These are phyloP conservation scores for Drosophila melanocephala DNA, from an alignment of 2,888 invertebrate species.

Conservation along the genomic window DNA sequence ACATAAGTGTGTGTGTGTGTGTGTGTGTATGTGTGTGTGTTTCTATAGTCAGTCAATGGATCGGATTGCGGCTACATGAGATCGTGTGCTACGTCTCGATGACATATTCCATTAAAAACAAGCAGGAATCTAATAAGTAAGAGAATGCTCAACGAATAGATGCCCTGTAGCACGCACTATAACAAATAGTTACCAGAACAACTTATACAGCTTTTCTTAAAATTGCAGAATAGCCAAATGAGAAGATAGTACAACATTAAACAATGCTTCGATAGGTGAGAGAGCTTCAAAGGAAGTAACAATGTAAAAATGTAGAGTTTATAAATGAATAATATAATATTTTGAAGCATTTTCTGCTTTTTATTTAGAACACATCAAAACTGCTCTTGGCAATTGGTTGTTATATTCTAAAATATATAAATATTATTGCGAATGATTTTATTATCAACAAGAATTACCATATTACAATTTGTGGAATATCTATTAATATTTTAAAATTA, in stretches of 20 bases:
- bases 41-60: conserved; percentile 52
- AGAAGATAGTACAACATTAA: fast-evolving
- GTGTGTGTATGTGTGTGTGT: conserved; percentile 12
- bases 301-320: not conserved
- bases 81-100: conserved; percentile 61
- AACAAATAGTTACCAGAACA: not conserved
- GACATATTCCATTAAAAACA: conserved; percentile 72
- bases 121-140: not conserved
- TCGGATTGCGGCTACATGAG: conserved; percentile 36
- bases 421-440: not conserved
- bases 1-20: conserved; percentile 8
- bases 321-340: not conserved
- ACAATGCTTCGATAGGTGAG: not conserved
- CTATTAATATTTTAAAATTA: not conserved
- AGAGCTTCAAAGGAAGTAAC: not conserved
- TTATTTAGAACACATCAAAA: not conserved
- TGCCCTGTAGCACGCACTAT: conserved; percentile 5
- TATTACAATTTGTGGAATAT: not conserved
- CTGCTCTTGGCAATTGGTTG: not conserved
- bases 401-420: not conserved
- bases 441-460: not conserved
- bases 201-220: not conserved
- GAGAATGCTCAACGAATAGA: not conserved
- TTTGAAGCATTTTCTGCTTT: not conserved
- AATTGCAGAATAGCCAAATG: not conserved